These are phyloP conservation scores for Calvadosia cruxmelitensis DNA, from an alignment of 30 jellyfish, hydroid and myxozoan genomes.

Conservation along the genomic window DNA sequence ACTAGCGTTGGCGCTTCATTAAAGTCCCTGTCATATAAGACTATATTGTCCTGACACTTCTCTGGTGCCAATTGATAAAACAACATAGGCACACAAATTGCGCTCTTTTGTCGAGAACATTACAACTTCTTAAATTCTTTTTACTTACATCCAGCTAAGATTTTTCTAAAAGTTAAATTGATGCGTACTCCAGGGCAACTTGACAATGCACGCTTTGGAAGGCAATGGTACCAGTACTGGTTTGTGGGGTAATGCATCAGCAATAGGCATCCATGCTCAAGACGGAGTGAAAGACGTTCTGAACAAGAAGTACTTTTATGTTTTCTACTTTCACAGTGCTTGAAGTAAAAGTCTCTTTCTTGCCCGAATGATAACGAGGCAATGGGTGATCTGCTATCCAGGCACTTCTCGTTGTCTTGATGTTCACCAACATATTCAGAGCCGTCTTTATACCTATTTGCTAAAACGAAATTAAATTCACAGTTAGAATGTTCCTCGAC, in stretches of 20 bases:
- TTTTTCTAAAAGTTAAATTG: not conserved
- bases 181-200: not conserved
- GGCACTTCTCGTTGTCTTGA: constrained; percentile 32
- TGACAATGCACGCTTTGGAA: not conserved
- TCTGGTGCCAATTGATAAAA: too few species aligned
- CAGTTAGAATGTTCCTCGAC: constrained; percentile 1
- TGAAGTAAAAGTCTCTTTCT: constrained; percentile 19
- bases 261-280: constrained; percentile 30
- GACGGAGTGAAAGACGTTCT: not conserved
- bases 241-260: constrained; percentile 28
- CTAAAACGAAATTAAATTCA: constrained; percentile 27
- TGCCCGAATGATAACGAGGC: constrained; percentile 42
- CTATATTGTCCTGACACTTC: too few species aligned
- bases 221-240: not conserved
- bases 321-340: constrained; percentile 6
- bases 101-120: too few species aligned
- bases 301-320: not conserved
- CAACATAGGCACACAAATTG: too few species aligned
- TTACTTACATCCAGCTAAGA: too few species aligned
- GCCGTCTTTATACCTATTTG: constrained; percentile 31
- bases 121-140: too few species aligned
- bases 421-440: constrained; percentile 32
- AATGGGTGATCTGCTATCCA: constrained; percentile 14
- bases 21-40: too few species aligned
- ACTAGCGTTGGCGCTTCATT: too few species aligned